These are phyloP conservation scores for Scartelaos histophorus DNA, from an alignment of 2,113 vertebrate genomes.

Conservation along the genomic window DNA sequence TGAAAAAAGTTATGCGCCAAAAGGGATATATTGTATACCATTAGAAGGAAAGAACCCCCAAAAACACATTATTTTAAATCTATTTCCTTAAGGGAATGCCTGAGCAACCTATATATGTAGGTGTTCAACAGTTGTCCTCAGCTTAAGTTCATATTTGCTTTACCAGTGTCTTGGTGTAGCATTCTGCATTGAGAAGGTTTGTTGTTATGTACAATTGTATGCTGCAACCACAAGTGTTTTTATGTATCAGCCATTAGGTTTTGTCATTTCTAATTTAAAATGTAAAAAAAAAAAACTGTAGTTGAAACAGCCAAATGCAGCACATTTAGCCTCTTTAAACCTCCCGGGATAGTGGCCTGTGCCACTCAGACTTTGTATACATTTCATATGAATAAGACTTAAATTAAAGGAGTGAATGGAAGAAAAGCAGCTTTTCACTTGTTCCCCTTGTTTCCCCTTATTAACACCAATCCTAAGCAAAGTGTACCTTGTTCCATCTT, in stretches of 20 bases:
- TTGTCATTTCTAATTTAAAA: slow-evolving; percentile 21
- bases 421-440: neutral
- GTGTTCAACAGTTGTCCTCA: slow-evolving; percentile 33
- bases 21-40: slow-evolving; percentile 43
- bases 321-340: slow-evolving; percentile 34
- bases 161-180: slow-evolving; percentile 54
- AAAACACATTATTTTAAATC: slow-evolving; percentile 29
- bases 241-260: slow-evolving; percentile 26
- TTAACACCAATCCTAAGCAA: neutral
- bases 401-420: slow-evolving; percentile 1
- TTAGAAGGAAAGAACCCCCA: slow-evolving; percentile 37
- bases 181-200: slow-evolving; percentile 51
- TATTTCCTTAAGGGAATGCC: slow-evolving; percentile 33
- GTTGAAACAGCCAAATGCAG: slow-evolving; percentile 35
- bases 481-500: neutral
- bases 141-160: slow-evolving; percentile 69
- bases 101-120: slow-evolving; percentile 56
- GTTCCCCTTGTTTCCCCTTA: neutral
- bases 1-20: slow-evolving; percentile 26
- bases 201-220: slow-evolving; percentile 29
- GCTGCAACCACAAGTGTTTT: slow-evolving; percentile 9
- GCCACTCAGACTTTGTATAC: neutral
- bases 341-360: neutral
- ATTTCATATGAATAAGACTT: neutral
- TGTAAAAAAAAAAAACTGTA: slow-evolving; percentile 1